Evolutionary conservation across 2,113 vertebrate species (phyloP).

Genomic region (Perca schrenkii): DNA sequence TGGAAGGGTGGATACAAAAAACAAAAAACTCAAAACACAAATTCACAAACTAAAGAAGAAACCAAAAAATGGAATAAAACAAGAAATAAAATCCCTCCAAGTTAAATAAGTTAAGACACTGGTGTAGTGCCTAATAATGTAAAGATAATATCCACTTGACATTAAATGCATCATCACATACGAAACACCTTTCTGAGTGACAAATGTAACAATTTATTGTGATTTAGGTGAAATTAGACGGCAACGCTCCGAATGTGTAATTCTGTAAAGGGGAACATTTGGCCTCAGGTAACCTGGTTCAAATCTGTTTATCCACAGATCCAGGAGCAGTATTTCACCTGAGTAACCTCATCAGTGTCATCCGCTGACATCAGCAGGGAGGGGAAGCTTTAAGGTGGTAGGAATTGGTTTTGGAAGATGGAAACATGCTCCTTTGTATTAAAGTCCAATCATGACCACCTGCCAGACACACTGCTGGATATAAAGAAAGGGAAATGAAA

Average conservation of each 20-base stretch:
- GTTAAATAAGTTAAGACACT: background rate
- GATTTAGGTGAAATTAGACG: constrained; percentile 52
- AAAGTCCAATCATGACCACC: background rate
- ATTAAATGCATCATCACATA: background rate
- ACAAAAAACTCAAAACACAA: background rate
- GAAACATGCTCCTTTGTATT: constrained; percentile 38
- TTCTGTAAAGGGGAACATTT: constrained; percentile 59
- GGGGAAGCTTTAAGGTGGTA: background rate
- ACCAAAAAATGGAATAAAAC: background rate
- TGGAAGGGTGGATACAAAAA: background rate
- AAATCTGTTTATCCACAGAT: constrained; percentile 70
- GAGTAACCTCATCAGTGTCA: constrained; percentile 62
- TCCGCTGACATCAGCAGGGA: constrained; percentile 35
- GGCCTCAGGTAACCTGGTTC: constrained; percentile 34
- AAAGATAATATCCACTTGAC: background rate
- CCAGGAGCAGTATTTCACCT: constrained; percentile 62
- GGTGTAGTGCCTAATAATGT: background rate
- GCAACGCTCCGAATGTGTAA: constrained; percentile 36
- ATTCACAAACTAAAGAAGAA: background rate
- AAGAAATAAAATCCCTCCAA: background rate
- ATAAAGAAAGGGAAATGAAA: background rate
- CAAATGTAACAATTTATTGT: constrained; percentile 30
- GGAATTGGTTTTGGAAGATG: constrained; percentile 45
- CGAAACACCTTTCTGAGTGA: constrained; percentile 4
- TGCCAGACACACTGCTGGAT: background rate